Evolutionary conservation across 30 jellyfish, hydroid and myxozoan species (phyloP), one percentile per base, ranked within the genome.

Genomic region (Mastigias papua): DNA sequence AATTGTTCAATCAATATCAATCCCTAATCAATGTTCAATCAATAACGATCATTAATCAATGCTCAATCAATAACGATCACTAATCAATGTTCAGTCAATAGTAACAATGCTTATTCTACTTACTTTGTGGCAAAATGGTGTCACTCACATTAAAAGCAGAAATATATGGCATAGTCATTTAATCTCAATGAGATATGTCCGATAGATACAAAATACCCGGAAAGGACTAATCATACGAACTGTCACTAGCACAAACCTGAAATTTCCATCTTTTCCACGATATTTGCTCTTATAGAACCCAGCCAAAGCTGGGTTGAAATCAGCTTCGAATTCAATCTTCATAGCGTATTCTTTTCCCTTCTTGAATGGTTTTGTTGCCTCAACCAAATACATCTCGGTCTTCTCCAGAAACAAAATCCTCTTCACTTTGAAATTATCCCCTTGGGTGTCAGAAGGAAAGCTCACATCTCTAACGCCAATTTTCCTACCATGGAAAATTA

Each of bases 221-320:
- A 49, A 49, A 15, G 65, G 21, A 49, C 15, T 21, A 21, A 49
- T 49, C 21, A 21, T 11, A 49, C 17, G 65, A 49, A 49, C 17
- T 26, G 9, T 60, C 29, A 60, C 33, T n/a, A n/a, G n/a, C 22
- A 65, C 76, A 65, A 65, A 65, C 99, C 97, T 95, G 86, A 69
- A 74, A 34, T 78, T 60, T 5, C 97, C 98, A 33, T 90, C 75
- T 66, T 83, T 64, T 37, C 76, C 90, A 28, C 80, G 89, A 82
- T 92, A 92, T 25, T 82, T 81, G 42, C 97, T 91, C 78, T 91
- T 96, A 80, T 96, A 96, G 34, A 96, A 79, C 0, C 99, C 99
- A 6, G 98, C 97, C 30, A 96, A 82, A 26, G 69, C 21, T 46
- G 86, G 86, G 5, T 96, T 93, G 70, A 76, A 96, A 11, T 37